A percentile compares a stretch with the other conserved stretches of the same genome.
Conservation (phyloP, 2,797 vertebrate species). For the Anableps anableps region DNA sequence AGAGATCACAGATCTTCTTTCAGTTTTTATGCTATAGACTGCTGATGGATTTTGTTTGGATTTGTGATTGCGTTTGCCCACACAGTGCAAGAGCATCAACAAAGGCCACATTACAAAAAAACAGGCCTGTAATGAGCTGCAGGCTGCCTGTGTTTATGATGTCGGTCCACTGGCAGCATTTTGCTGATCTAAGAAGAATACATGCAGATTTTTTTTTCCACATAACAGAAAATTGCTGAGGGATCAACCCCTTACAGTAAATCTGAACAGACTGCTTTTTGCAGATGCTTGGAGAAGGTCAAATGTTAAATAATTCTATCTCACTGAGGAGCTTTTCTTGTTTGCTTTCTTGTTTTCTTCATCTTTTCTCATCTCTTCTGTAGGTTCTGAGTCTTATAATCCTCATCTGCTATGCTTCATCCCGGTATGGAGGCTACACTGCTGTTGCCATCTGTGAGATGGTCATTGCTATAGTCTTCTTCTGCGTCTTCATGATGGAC, state of each 20-base stretch:
- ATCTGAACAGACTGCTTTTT: constrained; percentile 31
- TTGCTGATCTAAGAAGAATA: constrained; percentile 66
- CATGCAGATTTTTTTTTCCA: constrained; percentile 40
- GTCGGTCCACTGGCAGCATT: constrained; percentile 58
- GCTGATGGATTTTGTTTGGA: not conserved
- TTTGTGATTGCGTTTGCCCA: constrained; percentile 55
- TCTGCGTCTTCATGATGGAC: constrained; percentile 83
- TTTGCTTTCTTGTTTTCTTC: not conserved
- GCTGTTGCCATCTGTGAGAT: constrained; percentile 82
- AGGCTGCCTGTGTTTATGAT: constrained; percentile 55
- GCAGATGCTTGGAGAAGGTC: constrained; percentile 12
- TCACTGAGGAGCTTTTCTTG: not conserved
- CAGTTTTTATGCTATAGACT: constrained; percentile 16
- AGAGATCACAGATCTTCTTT: not conserved
- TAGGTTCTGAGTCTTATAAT: constrained; percentile 84
- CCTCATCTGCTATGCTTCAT: constrained; percentile 86
- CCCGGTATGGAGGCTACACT: constrained; percentile 61
- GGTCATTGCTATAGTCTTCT: constrained; percentile 80
- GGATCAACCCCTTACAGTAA: constrained; percentile 39
- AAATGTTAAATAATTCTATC: constrained; percentile 3
- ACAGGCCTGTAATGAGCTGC: constrained; percentile 24
- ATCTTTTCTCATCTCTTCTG: not conserved
- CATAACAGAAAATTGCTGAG: constrained; percentile 56
- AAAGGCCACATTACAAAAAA: constrained; percentile 52
- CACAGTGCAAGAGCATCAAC: constrained; percentile 59